Evolutionary conservation across 1,140 invertebrate genomes (phyloP).

Genomic region (Carposina sasakii): DNA sequence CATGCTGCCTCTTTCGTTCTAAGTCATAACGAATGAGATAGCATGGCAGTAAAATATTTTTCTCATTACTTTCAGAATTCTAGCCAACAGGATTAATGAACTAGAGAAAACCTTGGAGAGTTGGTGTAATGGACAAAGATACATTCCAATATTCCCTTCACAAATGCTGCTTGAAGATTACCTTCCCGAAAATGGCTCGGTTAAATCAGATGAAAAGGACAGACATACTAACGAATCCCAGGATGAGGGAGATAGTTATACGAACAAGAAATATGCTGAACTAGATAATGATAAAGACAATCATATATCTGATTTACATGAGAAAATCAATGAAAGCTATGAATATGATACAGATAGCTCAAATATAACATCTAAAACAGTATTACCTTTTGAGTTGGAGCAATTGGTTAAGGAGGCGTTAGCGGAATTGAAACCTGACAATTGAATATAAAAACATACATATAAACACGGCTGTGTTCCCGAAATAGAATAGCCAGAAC

Average conservation of each 20-base stretch:
- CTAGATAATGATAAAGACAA: conserved; percentile 34
- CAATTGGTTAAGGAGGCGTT: conserved; percentile 64
- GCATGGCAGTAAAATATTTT: too few relatives aligned
- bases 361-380: conserved; percentile 39
- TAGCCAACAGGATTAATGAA: conserved; percentile 65
- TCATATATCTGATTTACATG: conserved; percentile 17
- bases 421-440: conserved; percentile 50
- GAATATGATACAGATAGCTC: conserved; percentile 23
- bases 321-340: conserved; percentile 25
- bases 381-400: conserved; percentile 58
- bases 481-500: too few relatives aligned
- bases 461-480: too few relatives aligned
- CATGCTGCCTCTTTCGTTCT: too few relatives aligned
- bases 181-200: conserved; percentile 44
- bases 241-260: conserved; percentile 26
- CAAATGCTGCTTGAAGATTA: conserved; percentile 67
- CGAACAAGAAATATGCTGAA: conserved; percentile 36
- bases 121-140: conserved; percentile 63
- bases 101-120: conserved; percentile 65
- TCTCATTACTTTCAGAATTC: conserved; percentile 41
- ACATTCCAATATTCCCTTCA: conserved; percentile 63
- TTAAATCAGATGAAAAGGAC: conserved; percentile 56
- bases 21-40: too few relatives aligned
- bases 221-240: conserved; percentile 23
- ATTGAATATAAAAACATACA: too few relatives aligned